Evolutionary conservation across 2,113 vertebrate genomes (phyloP), one percentile per base, ranked within the genome.

Genomic region (Leuciscus idus): DNA sequence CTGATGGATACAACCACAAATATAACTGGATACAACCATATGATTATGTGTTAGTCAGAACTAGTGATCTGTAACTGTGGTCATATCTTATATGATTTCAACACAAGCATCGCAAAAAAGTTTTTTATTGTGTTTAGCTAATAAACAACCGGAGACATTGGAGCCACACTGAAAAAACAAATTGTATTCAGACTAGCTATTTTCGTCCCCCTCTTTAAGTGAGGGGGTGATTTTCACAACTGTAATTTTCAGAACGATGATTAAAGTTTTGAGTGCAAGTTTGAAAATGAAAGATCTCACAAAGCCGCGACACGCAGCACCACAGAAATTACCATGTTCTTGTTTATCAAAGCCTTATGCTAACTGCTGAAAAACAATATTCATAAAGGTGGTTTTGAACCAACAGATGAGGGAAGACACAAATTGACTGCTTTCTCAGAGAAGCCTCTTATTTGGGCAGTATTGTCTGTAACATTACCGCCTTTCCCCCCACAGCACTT

Each of bases 201-300:
- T 87, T 89, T 89, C 86, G 83, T 64, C 74, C 74, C 72, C 48
- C 84, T 75, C 74, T 79, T 74, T 87, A 85, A 79, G 48, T 13
- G 23, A 83, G 86, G 80, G 55, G 66, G 62, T 78, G 57, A 73
- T 85, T 78, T 87, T 78, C 83, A 62, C 23, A 43, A 43, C 83
- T 85, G 83, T 89, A 74, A 89, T 89, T 85, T 85, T 64, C 70
- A 80, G 74, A 28, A 28, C 21, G 11, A 55, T 83, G 84, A 89
- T 87, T 83, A 80, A 74, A 73, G 86, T 85, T 82, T 30, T 4
- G 48, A 46, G 46, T 61, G 76, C 30, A 33, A 57, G 48, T 46
- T 73, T 21, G 52, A 28, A 77, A 88, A 83, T 79, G 64, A 89
- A 83, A 85, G 78, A 83, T 64, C 73, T 3, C 15, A 57, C 43